Evolutionary conservation across 2,797 vertebrate genomes (phyloP).

Genomic region (Mus minutoides): DNA sequence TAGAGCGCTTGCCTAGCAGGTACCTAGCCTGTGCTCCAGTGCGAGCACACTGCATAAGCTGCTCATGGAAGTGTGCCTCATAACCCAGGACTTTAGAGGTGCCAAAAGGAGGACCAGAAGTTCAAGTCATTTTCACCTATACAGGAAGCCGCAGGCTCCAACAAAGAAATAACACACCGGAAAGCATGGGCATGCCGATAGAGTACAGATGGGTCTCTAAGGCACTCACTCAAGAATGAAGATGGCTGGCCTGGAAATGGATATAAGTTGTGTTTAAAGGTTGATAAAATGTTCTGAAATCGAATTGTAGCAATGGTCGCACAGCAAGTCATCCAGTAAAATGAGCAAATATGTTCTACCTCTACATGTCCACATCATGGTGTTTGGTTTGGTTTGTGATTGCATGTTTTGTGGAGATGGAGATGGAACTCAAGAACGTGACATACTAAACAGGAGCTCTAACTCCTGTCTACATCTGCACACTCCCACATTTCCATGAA

Average conservation of each 20-base stretch:
- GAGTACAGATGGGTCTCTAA: neutral
- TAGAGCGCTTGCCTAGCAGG: neutral
- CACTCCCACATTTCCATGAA: neutral
- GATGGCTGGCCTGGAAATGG: accelerated
- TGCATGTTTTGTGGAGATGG: neutral
- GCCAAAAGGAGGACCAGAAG: neutral
- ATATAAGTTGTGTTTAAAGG: neutral
- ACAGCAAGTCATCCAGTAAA: neutral
- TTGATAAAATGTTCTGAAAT: neutral
- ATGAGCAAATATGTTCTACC: neutral
- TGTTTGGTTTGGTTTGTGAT: neutral
- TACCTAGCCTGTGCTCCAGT: neutral
- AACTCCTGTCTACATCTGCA: neutral
- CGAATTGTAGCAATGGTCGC: neutral
- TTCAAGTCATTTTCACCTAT: too few species aligned
- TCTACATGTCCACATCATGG: neutral
- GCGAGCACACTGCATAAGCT: neutral
- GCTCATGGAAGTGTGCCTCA: neutral
- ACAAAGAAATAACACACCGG: neutral
- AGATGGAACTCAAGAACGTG: neutral
- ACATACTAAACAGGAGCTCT: neutral
- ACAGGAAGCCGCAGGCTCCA: neutral
- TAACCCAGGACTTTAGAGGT: neutral
- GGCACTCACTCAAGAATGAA: neutral
- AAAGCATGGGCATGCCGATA: accelerated